Evolutionary conservation across 2,113 vertebrate species (phyloP).

Genomic region (Mus pahari): DNA sequence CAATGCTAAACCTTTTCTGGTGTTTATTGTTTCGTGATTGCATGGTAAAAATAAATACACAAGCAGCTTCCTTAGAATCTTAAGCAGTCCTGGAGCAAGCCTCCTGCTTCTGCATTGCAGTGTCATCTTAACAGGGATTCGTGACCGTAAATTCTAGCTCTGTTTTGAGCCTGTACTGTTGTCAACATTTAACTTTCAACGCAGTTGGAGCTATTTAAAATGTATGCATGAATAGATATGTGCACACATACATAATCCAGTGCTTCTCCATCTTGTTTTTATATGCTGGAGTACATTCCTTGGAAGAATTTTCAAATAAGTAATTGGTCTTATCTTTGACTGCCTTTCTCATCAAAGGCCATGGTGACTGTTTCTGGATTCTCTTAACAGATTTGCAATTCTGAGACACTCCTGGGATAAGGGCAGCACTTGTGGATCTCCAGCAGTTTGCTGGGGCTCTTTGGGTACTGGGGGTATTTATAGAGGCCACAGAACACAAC

Average conservation of each 20-base stretch:
- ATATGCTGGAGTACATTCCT: not conserved
- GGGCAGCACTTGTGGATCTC: not conserved
- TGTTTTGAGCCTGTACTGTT: not conserved
- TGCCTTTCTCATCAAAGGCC: conserved; percentile 46
- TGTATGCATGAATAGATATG: not conserved
- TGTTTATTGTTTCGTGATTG: not conserved
- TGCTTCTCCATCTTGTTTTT: not conserved
- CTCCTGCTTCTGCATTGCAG: not conserved
- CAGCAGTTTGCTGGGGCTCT: not conserved
- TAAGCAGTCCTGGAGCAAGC: not conserved
- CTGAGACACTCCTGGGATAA: not conserved
- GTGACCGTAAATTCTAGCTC: not conserved
- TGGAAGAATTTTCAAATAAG: conserved; percentile 21
- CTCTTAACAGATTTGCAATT: conserved; percentile 28
- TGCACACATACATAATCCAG: not conserved
- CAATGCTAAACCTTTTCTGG: not conserved
- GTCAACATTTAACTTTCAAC: not conserved
- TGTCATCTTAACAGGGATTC: not conserved
- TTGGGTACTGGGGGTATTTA: not conserved
- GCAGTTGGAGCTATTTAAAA: conserved; percentile 33
- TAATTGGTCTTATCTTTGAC: conserved; percentile 16
- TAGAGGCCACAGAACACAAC: not conserved
- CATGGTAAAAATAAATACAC: not conserved
- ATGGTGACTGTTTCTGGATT: conserved; percentile 12
- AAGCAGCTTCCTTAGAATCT: not conserved